These are phyloP conservation scores for Microvelia longipes DNA, from an alignment of 1,140 invertebrate species.

Conservation along the genomic window DNA sequence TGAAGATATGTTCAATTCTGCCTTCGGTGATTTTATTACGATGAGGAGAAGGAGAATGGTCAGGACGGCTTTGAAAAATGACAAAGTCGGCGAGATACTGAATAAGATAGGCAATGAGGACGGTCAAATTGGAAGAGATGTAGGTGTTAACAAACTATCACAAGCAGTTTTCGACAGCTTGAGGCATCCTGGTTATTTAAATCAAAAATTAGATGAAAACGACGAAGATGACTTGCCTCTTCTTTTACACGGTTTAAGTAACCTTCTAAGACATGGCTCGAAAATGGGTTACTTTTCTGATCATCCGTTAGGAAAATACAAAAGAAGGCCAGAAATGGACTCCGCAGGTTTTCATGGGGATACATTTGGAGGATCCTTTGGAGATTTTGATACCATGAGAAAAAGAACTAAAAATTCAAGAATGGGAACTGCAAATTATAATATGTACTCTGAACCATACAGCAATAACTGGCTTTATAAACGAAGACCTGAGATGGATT, in stretches of 20 bases:
- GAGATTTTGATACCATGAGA: conserved; percentile 26
- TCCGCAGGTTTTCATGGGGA: conserved; percentile 27
- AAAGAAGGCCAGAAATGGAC: conserved; percentile 18
- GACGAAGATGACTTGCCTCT: no score
- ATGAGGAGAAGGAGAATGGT: conserved; percentile 25
- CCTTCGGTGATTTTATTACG: conserved; percentile 26
- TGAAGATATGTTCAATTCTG: conserved; percentile 32
- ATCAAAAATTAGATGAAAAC: not conserved
- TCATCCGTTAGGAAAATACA: not conserved
- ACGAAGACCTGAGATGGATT: conserved; percentile 18
- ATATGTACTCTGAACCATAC: conserved; percentile 32
- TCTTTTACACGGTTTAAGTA: not conserved
- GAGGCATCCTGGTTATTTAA: not conserved
- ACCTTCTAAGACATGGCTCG: not conserved
- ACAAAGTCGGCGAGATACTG: not conserved
- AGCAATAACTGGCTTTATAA: conserved; percentile 25
- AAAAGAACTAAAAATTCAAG: conserved; percentile 24
- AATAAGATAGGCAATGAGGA: not conserved
- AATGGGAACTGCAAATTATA: not conserved
- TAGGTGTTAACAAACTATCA: not conserved
- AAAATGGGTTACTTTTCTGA: not conserved
- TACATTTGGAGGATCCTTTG: conserved; percentile 22
- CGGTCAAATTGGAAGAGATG: not conserved
- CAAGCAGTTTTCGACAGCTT: not conserved
- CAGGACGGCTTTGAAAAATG: conserved; percentile 14